phyloP scores from a whole-genome alignment of 2,113 vertebrate species.

The Cercopithecus mona region DNA sequence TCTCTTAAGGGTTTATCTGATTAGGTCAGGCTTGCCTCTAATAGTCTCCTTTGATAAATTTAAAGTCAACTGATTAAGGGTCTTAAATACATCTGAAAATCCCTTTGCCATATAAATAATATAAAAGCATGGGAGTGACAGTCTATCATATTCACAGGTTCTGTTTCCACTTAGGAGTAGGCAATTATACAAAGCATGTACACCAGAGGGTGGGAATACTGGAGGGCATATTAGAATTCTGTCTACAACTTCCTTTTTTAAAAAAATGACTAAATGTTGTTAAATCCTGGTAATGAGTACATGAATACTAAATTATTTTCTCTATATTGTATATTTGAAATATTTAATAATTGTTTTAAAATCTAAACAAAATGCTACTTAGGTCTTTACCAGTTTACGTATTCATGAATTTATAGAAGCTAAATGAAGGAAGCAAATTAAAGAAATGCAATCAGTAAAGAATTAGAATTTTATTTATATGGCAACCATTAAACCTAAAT shows the following conservation, averaged over 20 bases:
- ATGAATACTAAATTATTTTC: neutral
- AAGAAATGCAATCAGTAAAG: neutral
- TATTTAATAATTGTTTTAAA: neutral
- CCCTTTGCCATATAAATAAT: neutral
- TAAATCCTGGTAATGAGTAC: neutral
- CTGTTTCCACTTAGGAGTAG: neutral
- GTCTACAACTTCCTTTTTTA: neutral
- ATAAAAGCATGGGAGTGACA: neutral
- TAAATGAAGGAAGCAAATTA: neutral
- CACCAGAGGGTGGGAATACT: neutral
- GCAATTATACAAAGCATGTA: neutral
- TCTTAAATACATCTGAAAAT: neutral
- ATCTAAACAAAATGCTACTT: neutral
- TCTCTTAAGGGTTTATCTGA: neutral
- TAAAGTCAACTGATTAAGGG: neutral
- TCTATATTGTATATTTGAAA: neutral
- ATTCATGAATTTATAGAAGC: neutral
- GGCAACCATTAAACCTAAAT: neutral
- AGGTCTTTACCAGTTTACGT: neutral
- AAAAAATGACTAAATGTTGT: neutral
- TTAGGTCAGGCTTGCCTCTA: neutral
- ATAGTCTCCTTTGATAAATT: neutral
- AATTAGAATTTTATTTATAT: neutral
- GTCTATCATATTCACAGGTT: neutral
- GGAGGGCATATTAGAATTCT: neutral